Conservation (phyloP, 2,888 invertebrate genomes). For the Eristalis intricaria region DNA sequence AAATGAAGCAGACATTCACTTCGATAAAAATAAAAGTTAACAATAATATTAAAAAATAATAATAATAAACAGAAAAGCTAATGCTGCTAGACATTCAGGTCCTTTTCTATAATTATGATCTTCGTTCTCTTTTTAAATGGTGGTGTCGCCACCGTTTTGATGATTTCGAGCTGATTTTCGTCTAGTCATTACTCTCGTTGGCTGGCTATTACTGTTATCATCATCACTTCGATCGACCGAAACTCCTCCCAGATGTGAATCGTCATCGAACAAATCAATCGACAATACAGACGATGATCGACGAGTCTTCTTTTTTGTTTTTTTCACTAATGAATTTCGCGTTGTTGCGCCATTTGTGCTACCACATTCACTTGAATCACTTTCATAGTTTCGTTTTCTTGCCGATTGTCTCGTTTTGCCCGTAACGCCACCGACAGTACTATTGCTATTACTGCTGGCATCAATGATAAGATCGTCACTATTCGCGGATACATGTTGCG, state of each 20-base stretch:
- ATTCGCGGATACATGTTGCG: slow-evolving; percentile 55
- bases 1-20: slow-evolving; percentile 37
- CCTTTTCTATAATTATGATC: background rate
- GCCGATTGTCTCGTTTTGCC: slow-evolving; percentile 72
- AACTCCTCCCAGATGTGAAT: slow-evolving; percentile 73
- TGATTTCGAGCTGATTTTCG: slow-evolving; percentile 73
- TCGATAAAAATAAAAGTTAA: slow-evolving; percentile 9
- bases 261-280: slow-evolving; percentile 74
- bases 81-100: slow-evolving; percentile 28
- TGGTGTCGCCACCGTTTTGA: slow-evolving; percentile 69
- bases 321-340: slow-evolving; percentile 62
- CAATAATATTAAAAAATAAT: slow-evolving; percentile 7
- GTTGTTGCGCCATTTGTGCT: slow-evolving; percentile 66
- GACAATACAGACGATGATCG: slow-evolving; percentile 74
- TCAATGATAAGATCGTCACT: slow-evolving; percentile 63
- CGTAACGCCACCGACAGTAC: slow-evolving; percentile 48
- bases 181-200: slow-evolving; percentile 72
- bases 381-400: slow-evolving; percentile 79
- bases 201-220: slow-evolving; percentile 66
- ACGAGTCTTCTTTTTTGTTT: slow-evolving; percentile 70
- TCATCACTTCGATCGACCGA: slow-evolving; percentile 65
- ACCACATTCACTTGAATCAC: slow-evolving; percentile 73
- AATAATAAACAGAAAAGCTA: background rate
- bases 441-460: slow-evolving; percentile 67
- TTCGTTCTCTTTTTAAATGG: slow-evolving; percentile 46